phyloP scores from a whole-genome alignment of 2,113 vertebrate species.

The Scartelaos histophorus region DNA sequence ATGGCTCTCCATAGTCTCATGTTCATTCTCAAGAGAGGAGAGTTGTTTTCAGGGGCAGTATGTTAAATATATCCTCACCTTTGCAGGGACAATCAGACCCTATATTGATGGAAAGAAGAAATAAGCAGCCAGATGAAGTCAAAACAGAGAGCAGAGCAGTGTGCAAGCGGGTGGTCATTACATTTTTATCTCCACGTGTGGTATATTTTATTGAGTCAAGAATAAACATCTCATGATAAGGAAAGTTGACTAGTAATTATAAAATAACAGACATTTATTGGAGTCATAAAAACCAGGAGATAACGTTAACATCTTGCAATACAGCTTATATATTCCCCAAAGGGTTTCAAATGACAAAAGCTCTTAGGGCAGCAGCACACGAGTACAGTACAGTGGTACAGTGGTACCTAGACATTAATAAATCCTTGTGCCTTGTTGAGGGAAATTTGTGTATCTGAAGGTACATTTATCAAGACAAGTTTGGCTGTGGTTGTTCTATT shows the following conservation, averaged over 20 bases:
- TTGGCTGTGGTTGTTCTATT: too few relatives aligned
- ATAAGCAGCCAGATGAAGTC: neutral
- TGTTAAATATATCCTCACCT: neutral
- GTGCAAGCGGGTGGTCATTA: neutral
- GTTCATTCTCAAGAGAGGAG: slow-evolving; percentile 15
- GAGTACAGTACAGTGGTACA: too few relatives aligned
- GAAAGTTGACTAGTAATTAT: neutral
- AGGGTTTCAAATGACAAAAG: neutral
- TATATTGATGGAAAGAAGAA: neutral
- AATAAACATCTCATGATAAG: neutral
- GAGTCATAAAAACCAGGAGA: neutral
- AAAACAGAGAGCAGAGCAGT: neutral
- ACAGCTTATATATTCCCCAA: neutral
- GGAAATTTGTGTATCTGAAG: too few relatives aligned
- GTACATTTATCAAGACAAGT: too few relatives aligned
- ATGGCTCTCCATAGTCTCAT: slow-evolving; percentile 26
- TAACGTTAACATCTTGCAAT: neutral
- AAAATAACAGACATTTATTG: neutral
- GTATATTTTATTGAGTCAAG: neutral
- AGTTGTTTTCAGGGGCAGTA: slow-evolving; percentile 5
- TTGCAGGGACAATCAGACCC: neutral
- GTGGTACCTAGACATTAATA: too few relatives aligned
- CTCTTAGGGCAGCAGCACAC: too few relatives aligned
- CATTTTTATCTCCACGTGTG: neutral
- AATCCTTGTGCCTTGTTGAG: too few relatives aligned